A percentile compares a stretch with the other conserved stretches of the same genome.
Conservation (phyloP, 2,797 vertebrate genomes). For the Megaceryle alcyon region DNA sequence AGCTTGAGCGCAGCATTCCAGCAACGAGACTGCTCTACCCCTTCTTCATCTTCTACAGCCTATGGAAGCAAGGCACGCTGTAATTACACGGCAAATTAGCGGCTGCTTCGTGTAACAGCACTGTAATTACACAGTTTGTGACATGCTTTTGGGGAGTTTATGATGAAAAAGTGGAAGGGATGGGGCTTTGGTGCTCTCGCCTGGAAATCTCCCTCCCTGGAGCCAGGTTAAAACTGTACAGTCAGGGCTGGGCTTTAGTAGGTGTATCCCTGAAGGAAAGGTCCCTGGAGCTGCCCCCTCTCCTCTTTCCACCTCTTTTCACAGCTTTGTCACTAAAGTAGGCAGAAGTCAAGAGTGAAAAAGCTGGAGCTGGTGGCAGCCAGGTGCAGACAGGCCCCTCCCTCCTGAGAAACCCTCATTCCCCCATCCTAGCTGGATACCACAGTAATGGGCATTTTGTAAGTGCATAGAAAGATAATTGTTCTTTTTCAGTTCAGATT, state of each 20-base stretch:
- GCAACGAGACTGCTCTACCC: not conserved
- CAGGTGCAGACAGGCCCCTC: not conserved
- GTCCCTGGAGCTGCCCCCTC: not conserved
- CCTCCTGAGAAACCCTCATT: not conserved
- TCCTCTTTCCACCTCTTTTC: not conserved
- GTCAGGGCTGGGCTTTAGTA: not conserved
- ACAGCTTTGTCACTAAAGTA: not conserved
- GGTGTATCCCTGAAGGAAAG: not conserved
- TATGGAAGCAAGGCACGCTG: constrained; percentile 19
- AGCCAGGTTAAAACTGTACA: not conserved
- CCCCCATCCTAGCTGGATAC: constrained; percentile 40
- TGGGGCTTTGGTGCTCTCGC: not conserved
- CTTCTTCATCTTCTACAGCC: not conserved
- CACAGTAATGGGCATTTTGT: constrained; percentile 55
- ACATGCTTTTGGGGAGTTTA: not conserved
- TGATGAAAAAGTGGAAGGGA: not conserved
- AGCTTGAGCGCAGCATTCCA: not conserved
- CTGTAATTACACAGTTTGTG: not conserved
- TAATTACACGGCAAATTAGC: constrained; percentile 46
- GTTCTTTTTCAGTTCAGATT: constrained; percentile 23
- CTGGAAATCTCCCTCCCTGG: not conserved
- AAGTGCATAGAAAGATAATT: constrained; percentile 11
- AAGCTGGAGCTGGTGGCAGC: not conserved
- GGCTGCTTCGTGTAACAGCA: not conserved
- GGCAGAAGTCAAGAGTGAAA: not conserved